These are phyloP conservation scores for Eurytoma californica DNA, from an alignment of 2,888 invertebrate genomes.

Conservation along the genomic window DNA sequence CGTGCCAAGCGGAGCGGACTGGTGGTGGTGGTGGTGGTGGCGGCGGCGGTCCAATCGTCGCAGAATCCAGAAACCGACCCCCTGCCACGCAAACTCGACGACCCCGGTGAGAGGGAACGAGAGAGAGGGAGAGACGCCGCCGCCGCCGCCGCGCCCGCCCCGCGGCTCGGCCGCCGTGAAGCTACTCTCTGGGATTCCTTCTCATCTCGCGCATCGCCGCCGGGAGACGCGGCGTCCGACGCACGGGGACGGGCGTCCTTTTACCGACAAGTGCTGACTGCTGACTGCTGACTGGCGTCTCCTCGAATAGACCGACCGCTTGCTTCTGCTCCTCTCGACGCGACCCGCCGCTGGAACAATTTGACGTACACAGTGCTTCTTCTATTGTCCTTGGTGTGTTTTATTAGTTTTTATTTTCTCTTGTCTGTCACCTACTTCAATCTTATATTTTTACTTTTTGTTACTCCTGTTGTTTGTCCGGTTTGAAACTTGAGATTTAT, in stretches of 20 bases:
- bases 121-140: constrained; percentile 23
- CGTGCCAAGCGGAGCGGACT: constrained; percentile 36
- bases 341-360: no score
- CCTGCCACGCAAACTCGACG: constrained; percentile 69
- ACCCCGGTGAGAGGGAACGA: constrained; percentile 5
- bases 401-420: neutral
- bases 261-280: constrained; percentile 10
- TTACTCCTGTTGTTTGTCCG: neutral
- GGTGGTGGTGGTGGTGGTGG: constrained; percentile 55
- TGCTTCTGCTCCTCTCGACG: no score
- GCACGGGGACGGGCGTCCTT: constrained; percentile 21
- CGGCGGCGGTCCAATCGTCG: constrained; percentile 74
- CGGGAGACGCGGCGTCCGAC: constrained; percentile 1
- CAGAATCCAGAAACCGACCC: constrained; percentile 73
- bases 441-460: neutral
- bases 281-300: neutral
- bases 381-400: neutral
- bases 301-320: no score
- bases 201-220: constrained; percentile 22
- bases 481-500: neutral
- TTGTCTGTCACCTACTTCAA: no score
- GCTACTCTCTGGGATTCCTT: constrained; percentile 28
- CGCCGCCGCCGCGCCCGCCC: constrained; percentile 33
- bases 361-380: neutral
- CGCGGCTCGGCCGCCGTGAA: constrained; percentile 15